A percentile compares a stretch with the other conserved stretches of the same genome.
phyloP scores from a whole-genome alignment of 2,113 vertebrate genomes.

The Rhodinocichla rosea region DNA sequence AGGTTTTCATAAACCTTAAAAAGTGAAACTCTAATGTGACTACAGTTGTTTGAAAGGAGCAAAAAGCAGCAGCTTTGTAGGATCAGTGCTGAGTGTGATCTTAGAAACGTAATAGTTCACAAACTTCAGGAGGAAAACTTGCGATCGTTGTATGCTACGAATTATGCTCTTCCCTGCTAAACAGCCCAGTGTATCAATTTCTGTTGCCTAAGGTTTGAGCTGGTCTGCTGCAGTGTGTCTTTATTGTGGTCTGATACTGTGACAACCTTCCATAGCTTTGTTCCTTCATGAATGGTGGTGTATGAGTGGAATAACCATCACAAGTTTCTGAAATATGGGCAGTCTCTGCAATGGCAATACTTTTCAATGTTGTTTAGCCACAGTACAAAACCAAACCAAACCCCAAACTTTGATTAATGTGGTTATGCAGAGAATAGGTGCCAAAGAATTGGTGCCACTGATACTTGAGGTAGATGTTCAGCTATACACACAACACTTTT shows the following conservation, averaged over 20 bases:
- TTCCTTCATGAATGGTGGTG: not conserved
- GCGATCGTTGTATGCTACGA: not conserved
- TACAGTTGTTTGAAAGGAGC: fast-evolving
- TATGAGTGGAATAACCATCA: not conserved
- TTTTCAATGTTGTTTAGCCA: not conserved
- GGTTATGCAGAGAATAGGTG: not conserved
- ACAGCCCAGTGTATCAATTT: not conserved
- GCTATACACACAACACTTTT: not conserved
- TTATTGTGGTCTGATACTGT: not conserved
- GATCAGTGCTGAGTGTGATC: not conserved
- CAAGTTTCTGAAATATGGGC: not conserved
- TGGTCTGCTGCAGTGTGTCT: not conserved
- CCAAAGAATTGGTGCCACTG: not conserved
- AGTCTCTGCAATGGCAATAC: not conserved
- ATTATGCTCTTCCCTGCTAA: not conserved
- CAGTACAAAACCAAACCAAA: not conserved
- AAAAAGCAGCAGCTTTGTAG: not conserved
- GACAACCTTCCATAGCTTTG: not conserved
- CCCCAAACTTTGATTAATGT: not conserved
- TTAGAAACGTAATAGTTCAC: not conserved
- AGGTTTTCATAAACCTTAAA: not conserved
- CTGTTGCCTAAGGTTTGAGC: not conserved
- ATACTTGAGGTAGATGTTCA: not conserved
- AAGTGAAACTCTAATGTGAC: not conserved
- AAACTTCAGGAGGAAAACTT: not conserved